Base-by-base conservation (phyloP, 2,888 invertebrate species). In the Nowickia ferox region DNA sequence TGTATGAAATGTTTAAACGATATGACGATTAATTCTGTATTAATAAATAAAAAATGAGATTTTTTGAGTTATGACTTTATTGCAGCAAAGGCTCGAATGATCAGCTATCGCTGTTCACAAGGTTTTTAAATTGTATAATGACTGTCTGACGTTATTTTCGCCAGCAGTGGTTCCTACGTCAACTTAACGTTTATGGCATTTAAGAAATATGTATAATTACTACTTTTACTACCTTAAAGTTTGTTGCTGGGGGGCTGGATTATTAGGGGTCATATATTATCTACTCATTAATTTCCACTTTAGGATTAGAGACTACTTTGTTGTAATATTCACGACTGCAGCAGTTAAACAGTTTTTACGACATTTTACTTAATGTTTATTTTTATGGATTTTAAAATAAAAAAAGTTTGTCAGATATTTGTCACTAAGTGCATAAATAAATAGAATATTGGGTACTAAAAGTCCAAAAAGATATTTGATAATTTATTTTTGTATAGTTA, bases 281-380 rank as follows among this genome's bases (percentile, higher is more conserved):
- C n/a, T 22, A 19, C n/a, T 53, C 69, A 76, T 76, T 71, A 71
- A 65, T 57, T 65, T 46, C 13, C 40, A 61, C 44, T 61, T 81
- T 10, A 40, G 2, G 1, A 30, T 2, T 6, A n/a, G 63, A 19
- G n/a, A 13, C 30, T 22, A 19, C 44, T 44, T 75, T 65, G 44
- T 19, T 40, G 22, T 19, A 38, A n/a, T 66, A 76, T 30, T 66
- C 48, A 48, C 30, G 46, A 9, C 11, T 48, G 22, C n/a, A n/a
- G n/a, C 38, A n/a, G 66, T 38, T 65, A 38, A 66, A 38, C 17
- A 17, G 38, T 15, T 48, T 66, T 66, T 9, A 66, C 46, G 1
- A 71, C 30, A 38, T 66, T 30, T 48, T n/a, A 66, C 48, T 48
- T 51, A 65, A 65, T 59, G 44, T 38, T 59, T 19, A 69, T 68